These are phyloP conservation scores for Chionodraco myersi DNA, from an alignment of 2,113 vertebrate genomes.

Conservation along the genomic window DNA sequence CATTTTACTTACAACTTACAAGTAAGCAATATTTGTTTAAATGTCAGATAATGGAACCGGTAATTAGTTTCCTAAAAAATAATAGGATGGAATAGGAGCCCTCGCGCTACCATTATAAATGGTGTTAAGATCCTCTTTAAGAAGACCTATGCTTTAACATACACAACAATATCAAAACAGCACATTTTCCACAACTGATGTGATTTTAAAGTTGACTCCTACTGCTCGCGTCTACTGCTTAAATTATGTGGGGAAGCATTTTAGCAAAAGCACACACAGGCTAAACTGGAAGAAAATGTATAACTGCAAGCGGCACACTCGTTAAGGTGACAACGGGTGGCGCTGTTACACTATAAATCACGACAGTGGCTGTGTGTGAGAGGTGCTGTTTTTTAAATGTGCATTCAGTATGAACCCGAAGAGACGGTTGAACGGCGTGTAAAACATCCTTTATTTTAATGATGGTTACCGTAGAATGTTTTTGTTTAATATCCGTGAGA, in stretches of 20 bases:
- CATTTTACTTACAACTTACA: too few species aligned
- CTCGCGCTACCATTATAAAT: too few species aligned
- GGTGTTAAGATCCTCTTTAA: too few species aligned
- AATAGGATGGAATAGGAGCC: too few species aligned
- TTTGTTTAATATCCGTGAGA: not conserved
- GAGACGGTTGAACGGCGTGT: conserved; percentile 1
- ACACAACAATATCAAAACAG: too few species aligned
- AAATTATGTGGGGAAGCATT: not conserved
- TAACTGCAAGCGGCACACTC: not conserved
- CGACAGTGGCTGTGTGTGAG: not conserved
- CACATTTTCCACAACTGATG: not conserved
- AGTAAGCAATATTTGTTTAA: too few species aligned
- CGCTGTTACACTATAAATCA: conserved; percentile 57
- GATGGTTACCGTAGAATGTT: not conserved
- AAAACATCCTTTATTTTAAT: not conserved
- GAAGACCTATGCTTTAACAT: too few species aligned
- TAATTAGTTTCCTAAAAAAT: too few species aligned
- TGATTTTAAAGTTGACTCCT: not conserved
- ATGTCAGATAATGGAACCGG: too few species aligned
- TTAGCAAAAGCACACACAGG: not conserved
- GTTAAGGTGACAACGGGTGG: conserved; percentile 52
- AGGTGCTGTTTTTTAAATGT: not conserved
- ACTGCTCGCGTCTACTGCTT: not conserved
- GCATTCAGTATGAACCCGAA: conserved; percentile 18
- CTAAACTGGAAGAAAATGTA: not conserved